Evolutionary conservation across 2,888 invertebrate species (phyloP).

Genomic region (Acanthopleura granulata): DNA sequence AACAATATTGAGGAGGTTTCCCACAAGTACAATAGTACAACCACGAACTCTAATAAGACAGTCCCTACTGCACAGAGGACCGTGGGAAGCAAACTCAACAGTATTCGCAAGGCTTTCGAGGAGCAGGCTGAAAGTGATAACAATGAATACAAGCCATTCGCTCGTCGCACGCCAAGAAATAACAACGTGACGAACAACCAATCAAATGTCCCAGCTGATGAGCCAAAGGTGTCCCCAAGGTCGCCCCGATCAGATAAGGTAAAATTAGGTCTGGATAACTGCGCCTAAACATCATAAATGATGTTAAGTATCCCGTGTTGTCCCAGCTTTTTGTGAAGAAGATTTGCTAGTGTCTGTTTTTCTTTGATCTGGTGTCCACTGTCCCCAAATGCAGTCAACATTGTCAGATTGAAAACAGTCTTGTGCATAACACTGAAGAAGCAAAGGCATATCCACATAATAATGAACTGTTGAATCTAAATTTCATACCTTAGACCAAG

Average conservation of each 20-base stretch:
- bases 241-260: constrained; percentile 11
- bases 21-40: neutral
- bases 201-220: neutral
- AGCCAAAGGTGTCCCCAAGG: constrained; percentile 2
- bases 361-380: too few species aligned
- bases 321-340: too few species aligned
- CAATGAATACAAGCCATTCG: neutral
- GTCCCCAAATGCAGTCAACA: too few species aligned
- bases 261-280: neutral
- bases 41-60: neutral
- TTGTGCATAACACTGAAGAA: too few species aligned
- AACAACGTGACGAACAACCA: neutral
- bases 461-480: too few species aligned
- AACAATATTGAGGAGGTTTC: neutral
- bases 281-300: too few species aligned
- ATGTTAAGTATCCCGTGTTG: too few species aligned
- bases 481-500: too few species aligned
- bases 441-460: too few species aligned
- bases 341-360: too few species aligned
- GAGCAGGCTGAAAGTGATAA: constrained; percentile 28
- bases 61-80: neutral
- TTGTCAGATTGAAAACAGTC: too few species aligned
- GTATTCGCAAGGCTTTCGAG: constrained; percentile 37
- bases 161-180: neutral
- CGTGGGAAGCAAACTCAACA: constrained; percentile 31